Base-by-base conservation (phyloP, 2,888 invertebrate species). In the Rotaria macrura region DNA sequence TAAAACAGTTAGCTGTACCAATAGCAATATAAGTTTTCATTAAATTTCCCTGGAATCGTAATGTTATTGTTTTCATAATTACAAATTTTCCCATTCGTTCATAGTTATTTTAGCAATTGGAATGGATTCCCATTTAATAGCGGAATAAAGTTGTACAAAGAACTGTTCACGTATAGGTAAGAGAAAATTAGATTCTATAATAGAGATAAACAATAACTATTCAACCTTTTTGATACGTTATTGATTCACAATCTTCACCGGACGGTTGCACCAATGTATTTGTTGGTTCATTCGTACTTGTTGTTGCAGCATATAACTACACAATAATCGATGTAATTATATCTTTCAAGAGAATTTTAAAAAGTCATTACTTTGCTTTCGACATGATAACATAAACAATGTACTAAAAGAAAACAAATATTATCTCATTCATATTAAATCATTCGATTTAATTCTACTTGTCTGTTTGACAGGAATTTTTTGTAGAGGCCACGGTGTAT, bases 41-140 rank as follows among this genome's bases (percentile, higher is more conserved):
- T 84, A 99, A 99, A 20, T 96, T 96, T 4, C 97, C 97, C 88
- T 92, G 92, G 12, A 91, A 92, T 87, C 89, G 89, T 86, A 92
- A 88, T 87, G 88, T 88, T 0, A 97, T 96, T 90, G 95, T 96
- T 92, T 96, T 95, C 87, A 97, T 92, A 0, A 96, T 96, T 29
- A 96, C 95, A n/a, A n/a, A 90, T 96, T 96, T 89, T 98, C 97
- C 95, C 96, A 97, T 87, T 95, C 95, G 87, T 97, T 96, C n/a
- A 85, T 84, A 38, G 57, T 52, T 52, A 83, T n/a, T 23, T 23
- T 49, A 29, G 91, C 91, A 86, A 91, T 91, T 17, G 92, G 91
- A 23, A 92, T 90, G 87, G 92, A 91, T 89, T 93, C 92, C 93
- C 93, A 93, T 85, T 93, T 93, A 85, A 93, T 92, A n/a, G 93